Conservation (phyloP, 2,797 vertebrate species). For the Sebastes kiyomatsui region DNA sequence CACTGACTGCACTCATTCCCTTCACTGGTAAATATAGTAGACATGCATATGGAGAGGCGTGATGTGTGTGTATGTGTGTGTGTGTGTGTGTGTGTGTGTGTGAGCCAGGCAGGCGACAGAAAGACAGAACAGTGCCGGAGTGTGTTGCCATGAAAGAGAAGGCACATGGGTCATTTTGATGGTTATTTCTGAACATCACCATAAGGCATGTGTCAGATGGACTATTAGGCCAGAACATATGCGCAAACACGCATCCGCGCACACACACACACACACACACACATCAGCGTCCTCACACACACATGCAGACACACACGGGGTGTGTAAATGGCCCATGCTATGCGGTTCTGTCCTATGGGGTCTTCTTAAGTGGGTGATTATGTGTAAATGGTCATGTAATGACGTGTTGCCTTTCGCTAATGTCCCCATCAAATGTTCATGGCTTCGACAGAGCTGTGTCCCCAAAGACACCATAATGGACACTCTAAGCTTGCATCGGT, state of each 20-base stretch:
- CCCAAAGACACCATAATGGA: constrained; percentile 69
- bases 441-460: constrained; percentile 56
- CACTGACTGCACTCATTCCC: neutral
- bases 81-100: neutral
- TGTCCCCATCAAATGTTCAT: constrained; percentile 69
- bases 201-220: constrained; percentile 72
- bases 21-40: constrained; percentile 10
- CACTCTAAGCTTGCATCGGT: constrained; percentile 41
- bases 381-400: constrained; percentile 76
- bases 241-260: constrained; percentile 35
- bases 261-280: constrained; percentile 28
- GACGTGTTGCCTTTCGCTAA: constrained; percentile 74
- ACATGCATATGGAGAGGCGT: neutral
- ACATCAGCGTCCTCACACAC: neutral
- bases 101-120: neutral
- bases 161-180: constrained; percentile 60
- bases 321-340: constrained; percentile 67
- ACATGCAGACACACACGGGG: constrained; percentile 40
- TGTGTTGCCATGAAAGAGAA: constrained; percentile 38
- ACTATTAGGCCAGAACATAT: constrained; percentile 69
- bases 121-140: constrained; percentile 7
- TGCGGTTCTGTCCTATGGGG: constrained; percentile 66
- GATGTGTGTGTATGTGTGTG: neutral
- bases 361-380: constrained; percentile 77
- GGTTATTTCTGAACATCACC: constrained; percentile 68